Evolutionary conservation across 92 coral and sea anemone genomes (phyloP).

Genomic region (Nematostella vectensis): DNA sequence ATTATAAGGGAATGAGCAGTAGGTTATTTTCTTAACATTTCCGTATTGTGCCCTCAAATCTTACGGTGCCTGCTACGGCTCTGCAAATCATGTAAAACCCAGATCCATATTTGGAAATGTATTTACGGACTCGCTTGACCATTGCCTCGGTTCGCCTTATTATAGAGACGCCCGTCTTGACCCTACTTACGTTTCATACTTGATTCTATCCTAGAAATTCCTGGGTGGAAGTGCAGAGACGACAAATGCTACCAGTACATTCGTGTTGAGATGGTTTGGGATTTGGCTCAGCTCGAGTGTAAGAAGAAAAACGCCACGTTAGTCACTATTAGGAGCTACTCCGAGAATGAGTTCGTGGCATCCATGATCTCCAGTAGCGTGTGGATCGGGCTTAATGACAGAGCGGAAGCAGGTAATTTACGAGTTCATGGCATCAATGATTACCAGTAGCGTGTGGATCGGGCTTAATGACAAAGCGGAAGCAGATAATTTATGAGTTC

Average conservation of each 20-base stretch:
- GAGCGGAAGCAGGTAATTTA: constrained; percentile 93
- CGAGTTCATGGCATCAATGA: constrained; percentile 38
- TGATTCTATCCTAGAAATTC: too few relatives aligned
- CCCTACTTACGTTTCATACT: too few relatives aligned
- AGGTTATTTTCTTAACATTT: too few relatives aligned
- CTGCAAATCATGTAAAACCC: too few relatives aligned
- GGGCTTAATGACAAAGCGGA: constrained; percentile 93
- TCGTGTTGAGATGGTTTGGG: constrained; percentile 59
- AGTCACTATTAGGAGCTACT: constrained; percentile 37
- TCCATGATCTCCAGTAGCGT: constrained; percentile 37
- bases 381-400: constrained; percentile 92
- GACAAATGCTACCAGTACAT: constrained; percentile 64
- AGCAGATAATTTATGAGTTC: too few relatives aligned
- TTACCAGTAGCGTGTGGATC: constrained; percentile 67
- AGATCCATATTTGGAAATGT: too few relatives aligned
- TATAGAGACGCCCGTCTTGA: too few relatives aligned
- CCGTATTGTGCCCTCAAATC: too few relatives aligned
- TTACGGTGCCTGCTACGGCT: too few relatives aligned
- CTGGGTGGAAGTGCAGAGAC: constrained; percentile 66
- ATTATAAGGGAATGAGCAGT: too few relatives aligned
- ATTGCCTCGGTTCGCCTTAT: too few relatives aligned
- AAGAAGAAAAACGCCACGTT: constrained; percentile 44
- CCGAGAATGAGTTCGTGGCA: constrained; percentile 48
- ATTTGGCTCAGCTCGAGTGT: constrained; percentile 61
- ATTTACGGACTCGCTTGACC: too few relatives aligned